Evolutionary conservation across 2,888 invertebrate species (phyloP).

Genomic region (Criorhina ranunculi): DNA sequence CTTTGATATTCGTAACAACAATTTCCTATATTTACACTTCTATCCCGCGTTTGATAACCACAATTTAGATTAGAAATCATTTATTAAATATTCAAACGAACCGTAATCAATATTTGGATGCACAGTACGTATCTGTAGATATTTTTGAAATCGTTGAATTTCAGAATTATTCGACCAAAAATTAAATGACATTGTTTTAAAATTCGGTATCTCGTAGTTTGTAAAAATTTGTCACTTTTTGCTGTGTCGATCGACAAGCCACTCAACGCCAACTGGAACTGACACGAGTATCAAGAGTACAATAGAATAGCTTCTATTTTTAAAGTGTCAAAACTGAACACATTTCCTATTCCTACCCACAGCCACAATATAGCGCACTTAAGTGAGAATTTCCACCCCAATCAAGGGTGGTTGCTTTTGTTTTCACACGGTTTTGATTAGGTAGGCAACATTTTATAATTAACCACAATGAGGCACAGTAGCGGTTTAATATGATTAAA

Average conservation of each 20-base stretch:
- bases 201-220: no score
- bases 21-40: no score
- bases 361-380: background rate
- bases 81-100: conserved; percentile 83
- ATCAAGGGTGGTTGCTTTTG: background rate
- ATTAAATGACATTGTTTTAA: no score
- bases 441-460: background rate
- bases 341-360: no score
- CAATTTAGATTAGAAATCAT: no score
- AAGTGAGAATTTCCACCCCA: background rate
- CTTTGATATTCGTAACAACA: no score
- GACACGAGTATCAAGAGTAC: no score
- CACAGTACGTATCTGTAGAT: conserved; percentile 93
- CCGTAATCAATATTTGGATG: conserved; percentile 95
- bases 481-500: background rate
- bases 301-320: background rate
- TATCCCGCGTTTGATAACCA: no score
- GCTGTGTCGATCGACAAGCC: background rate
- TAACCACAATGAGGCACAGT: background rate
- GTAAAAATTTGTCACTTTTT: background rate
- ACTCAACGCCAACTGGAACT: background rate
- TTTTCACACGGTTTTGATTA: background rate
- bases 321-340: background rate
- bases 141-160: conserved; percentile 92
- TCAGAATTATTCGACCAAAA: conserved; percentile 85